phyloP scores from a whole-genome alignment of 1,140 invertebrate species.

The Doryteuthis pealeii region DNA sequence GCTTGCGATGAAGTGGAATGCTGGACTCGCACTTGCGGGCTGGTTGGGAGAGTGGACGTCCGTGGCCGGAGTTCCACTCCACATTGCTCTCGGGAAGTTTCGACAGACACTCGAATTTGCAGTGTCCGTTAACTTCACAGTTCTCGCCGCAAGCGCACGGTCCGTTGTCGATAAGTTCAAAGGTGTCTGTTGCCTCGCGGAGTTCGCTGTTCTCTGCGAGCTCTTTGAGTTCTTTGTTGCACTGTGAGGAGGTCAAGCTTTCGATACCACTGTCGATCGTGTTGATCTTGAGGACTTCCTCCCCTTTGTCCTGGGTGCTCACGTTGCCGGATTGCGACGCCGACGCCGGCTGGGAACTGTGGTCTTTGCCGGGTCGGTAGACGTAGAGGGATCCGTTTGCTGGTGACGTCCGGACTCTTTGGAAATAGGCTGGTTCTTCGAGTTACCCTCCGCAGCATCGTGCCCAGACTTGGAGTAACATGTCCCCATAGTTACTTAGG shows the following conservation, averaged over 20 bases:
- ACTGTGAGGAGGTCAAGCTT: conserved; percentile 17
- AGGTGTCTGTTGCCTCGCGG: background rate
- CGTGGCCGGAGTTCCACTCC: background rate
- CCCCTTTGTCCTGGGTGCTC: background rate
- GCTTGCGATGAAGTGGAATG: background rate
- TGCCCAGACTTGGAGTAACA: conserved; percentile 41
- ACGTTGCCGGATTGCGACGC: background rate
- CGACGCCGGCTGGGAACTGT: background rate
- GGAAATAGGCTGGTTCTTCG: conserved; percentile 21
- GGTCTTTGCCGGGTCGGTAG: background rate
- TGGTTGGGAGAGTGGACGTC: background rate
- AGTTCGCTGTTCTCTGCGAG: background rate
- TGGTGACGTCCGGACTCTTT: conserved; percentile 1
- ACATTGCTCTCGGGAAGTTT: conserved; percentile 9
- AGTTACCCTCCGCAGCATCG: conserved; percentile 23
- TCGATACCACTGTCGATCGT: conserved; percentile 29
- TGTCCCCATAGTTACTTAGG: conserved; percentile 32
- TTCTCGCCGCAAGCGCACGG: conserved; percentile 5
- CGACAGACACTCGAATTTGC: background rate
- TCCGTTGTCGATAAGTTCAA: background rate
- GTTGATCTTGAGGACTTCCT: conserved; percentile 8
- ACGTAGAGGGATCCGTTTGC: conserved; percentile 6
- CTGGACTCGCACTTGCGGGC: background rate
- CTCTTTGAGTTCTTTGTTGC: conserved; percentile 3
- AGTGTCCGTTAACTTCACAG: background rate